Conservation (phyloP, 2,113 vertebrate genomes). For the Plestiodon gilberti region DNA sequence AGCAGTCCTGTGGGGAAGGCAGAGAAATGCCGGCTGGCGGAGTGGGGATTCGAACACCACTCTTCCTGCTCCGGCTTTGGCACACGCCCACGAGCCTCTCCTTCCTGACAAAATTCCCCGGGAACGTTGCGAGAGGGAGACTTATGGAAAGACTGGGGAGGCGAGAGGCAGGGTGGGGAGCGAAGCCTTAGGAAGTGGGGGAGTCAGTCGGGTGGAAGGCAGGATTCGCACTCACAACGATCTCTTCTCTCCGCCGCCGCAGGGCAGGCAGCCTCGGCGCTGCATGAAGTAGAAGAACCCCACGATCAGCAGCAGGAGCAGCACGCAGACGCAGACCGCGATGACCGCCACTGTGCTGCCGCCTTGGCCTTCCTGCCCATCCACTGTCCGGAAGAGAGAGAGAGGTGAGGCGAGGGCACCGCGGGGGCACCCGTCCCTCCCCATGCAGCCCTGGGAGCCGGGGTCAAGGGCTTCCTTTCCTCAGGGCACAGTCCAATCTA, state of each 20-base stretch:
- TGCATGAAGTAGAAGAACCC: slow-evolving; percentile 85
- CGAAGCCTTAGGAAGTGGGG: background rate
- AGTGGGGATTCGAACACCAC: too few species aligned
- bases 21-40: too few species aligned
- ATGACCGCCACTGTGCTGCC: slow-evolving; percentile 85
- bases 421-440: too few species aligned
- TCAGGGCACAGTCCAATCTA: too few species aligned
- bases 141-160: background rate
- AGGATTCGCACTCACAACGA: slow-evolving; percentile 80
- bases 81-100: too few species aligned
- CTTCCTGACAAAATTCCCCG: background rate
- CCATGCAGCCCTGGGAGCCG: background rate
- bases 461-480: too few species aligned
- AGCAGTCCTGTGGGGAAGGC: too few species aligned
- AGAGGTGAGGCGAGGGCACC: background rate
- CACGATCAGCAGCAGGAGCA: slow-evolving; percentile 86
- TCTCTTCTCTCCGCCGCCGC: slow-evolving; percentile 79
- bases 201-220: background rate
- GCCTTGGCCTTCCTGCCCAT: slow-evolving; percentile 74
- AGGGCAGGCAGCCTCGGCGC: slow-evolving; percentile 83
- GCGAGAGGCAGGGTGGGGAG: too few species aligned
- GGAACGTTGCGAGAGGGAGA: background rate
- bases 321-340: slow-evolving; percentile 89
- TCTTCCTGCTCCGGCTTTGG: too few species aligned
- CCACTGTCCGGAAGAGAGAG: slow-evolving; percentile 65